Evolutionary conservation across 2,797 vertebrate genomes (phyloP), one percentile per base, ranked within the genome.

Genomic region (Anguilla obscura): DNA sequence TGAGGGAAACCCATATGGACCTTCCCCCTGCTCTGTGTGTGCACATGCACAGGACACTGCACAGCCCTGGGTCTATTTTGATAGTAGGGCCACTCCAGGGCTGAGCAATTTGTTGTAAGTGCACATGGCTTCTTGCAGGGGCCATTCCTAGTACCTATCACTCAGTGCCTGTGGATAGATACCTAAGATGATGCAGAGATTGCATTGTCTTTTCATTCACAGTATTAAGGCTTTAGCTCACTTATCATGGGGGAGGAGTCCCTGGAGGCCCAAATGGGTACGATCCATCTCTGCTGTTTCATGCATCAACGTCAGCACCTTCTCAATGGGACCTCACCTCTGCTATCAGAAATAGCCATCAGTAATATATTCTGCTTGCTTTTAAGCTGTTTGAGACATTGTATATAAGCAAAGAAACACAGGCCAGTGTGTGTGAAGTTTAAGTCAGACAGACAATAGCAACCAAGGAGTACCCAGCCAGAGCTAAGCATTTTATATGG

Each of bases 401-500:
- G 87, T 86, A 90, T 80, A 87, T 76, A 86, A 36, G 86, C 76
- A 86, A 56, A 87, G 85, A 87, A 60, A 48, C 8, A 10, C 21
- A n/a, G 79, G 86, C 69, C 84, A 30, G 18, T 66, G 88, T 82
- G 84, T 54, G 56, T 60, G 12, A 66, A 76, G 63, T n/a, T 27
- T 30, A 45, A 83, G 69, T 45, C 40, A 45, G 40, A 10, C 36
- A 80, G 71, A 58, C 30, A 74, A 82, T 16, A 66, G 76, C 60
- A 40, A 86, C 27, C 50, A 48, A 50, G 21, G 54, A 48, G 83
- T 90, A 45, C 84, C 54, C 84, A 58, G 83, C 87, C 50, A 21
- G 27, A 88, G 87, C 76, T 91, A 90, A 90, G 88, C 86, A 86
- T 89, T 90, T 88, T 87, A 87, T 88, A 86, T 74, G 90, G 90